Percentiles rank a stretch among this genome's conserved stretches.
phyloP scores from a whole-genome alignment of 2,113 vertebrate species.

The Psettodes erumei region DNA sequence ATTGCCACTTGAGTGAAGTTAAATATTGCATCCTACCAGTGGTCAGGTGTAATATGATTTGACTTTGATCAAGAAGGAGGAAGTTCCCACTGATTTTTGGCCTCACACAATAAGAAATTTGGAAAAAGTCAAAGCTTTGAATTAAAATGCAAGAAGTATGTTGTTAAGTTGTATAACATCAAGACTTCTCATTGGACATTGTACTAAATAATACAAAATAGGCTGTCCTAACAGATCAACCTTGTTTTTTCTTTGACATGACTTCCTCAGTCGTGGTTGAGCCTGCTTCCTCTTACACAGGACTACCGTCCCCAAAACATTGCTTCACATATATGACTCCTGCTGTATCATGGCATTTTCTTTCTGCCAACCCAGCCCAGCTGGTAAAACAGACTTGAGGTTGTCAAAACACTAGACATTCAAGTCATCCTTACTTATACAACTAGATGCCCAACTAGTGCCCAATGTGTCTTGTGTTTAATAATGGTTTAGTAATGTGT shows the following conservation, averaged over 20 bases:
- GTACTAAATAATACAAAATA: slow-evolving; percentile 1
- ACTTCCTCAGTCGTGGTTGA: slow-evolving; percentile 65
- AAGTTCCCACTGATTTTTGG: background rate
- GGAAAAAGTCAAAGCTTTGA: background rate
- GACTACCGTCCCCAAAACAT: slow-evolving; percentile 4
- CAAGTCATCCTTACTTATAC: background rate
- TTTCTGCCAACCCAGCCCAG: background rate
- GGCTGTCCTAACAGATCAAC: background rate
- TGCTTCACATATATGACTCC: slow-evolving; percentile 55
- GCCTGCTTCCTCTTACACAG: slow-evolving; percentile 47
- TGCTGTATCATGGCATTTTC: slow-evolving; percentile 28
- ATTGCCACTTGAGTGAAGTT: background rate
- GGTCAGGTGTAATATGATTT: background rate
- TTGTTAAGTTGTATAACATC: background rate
- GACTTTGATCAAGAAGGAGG: background rate
- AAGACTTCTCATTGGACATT: slow-evolving; percentile 1
- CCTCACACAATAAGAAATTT: background rate
- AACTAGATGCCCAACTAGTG: slow-evolving; percentile 7
- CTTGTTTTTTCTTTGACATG: slow-evolving; percentile 10
- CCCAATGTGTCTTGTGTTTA: background rate
- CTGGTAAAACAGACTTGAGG: background rate
- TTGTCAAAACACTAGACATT: background rate
- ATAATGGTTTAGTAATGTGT: background rate
- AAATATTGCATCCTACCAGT: background rate
- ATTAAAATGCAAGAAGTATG: background rate